Conservation (phyloP, 2,797 vertebrate genomes). For the Ispidina lecontei region DNA sequence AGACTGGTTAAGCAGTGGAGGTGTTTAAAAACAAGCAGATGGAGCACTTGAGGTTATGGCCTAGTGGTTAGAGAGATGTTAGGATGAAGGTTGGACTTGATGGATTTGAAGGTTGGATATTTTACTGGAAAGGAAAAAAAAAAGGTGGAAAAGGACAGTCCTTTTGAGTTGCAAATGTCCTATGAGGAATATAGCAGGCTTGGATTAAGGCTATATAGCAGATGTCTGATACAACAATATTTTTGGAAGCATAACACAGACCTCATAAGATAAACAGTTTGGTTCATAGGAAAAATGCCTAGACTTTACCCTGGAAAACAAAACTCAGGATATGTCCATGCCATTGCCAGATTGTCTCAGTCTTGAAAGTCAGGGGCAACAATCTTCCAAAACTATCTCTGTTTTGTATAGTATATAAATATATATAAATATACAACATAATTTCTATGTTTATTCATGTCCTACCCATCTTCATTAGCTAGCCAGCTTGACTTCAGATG, state of each 20-base stretch:
- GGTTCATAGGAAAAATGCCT: neutral
- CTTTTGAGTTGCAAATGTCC: neutral
- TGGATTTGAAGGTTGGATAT: neutral
- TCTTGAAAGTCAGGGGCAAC: neutral
- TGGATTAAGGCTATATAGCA: neutral
- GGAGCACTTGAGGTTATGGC: no score
- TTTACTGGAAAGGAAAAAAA: neutral
- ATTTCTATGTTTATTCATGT: neutral
- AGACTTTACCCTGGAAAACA: conserved; percentile 16
- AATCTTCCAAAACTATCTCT: neutral
- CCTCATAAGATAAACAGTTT: neutral
- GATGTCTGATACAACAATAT: neutral
- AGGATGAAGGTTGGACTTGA: no score
- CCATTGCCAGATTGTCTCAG: neutral
- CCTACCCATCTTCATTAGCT: neutral
- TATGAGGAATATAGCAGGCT: neutral
- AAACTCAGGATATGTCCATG: neutral
- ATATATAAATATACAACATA: neutral
- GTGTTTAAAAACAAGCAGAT: no score
- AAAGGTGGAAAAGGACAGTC: neutral
- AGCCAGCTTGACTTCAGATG: neutral
- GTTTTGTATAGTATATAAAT: neutral
- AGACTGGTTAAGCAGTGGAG: no score
- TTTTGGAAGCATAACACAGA: neutral
- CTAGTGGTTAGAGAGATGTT: no score